Evolutionary conservation across 2,888 invertebrate genomes (phyloP), one percentile per base, ranked within the genome.

Genomic region (Barypeithes pellucidus): DNA sequence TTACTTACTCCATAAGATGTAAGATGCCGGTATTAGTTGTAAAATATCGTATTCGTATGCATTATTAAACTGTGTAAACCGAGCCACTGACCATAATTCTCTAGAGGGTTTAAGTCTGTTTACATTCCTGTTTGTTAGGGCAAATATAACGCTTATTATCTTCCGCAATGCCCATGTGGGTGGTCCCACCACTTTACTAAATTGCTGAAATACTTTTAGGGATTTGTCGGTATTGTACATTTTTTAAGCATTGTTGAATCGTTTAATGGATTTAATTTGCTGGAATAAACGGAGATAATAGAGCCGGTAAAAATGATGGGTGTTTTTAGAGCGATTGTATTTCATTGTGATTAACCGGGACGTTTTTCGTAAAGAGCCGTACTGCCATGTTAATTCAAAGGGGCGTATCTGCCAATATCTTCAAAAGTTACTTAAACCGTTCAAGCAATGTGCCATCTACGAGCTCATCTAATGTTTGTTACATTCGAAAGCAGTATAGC

Each of bases 61-160:
- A n/a, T n/a, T n/a, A n/a, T 20, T 47, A 20, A 12, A 11, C 14
- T 8, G 29, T 24, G 33, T 57, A 57, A 57, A 57, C 54, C 9
- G 2, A 33, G 12, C 18, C 54, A 33, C 54, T 61, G 45, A 61
- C 61, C 45, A 61, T 61, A 61, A 61, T 61, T 29, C 63, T 20
- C 36, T 18, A 8, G 33, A 33, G 54, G 39, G 66, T 33, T 54
- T 68, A 47, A 33, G 14, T 36, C 14, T 68, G 67, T 68, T 68
- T 68, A 67, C 59, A 45, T 45, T 67, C 33, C 24, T 22, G 18
- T 67, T 67, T 67, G 39, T 61, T 41, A 59, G 61, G 60, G 43
- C 66, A 39, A 52, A 57, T 68, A 60, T 45, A 68, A 68, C 41
- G 67, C 67, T 68, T 68, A 60, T 68, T 68, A 68, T 60, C 41